phyloP scores from a whole-genome alignment of 2,113 vertebrate species.

The mouse (Mus musculus) region GRCm39 chr17:30269501-30270000 shows the following conservation, averaged over 20 bases:
- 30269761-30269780: slow-evolving; percentile 44
- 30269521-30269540: not conserved
- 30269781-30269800: slow-evolving; percentile 22
- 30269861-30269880: not conserved
- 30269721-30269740: not conserved
- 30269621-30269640: not conserved
- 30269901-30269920: not conserved
- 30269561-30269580: not conserved
- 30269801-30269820: not conserved
- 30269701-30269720: not conserved
- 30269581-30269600: slow-evolving; percentile 1
- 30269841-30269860: not conserved
- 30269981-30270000: too few species aligned
- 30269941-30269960: not conserved
- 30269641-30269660: slow-evolving; percentile 1
- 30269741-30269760: not conserved
- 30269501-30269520: not conserved
- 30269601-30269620: slow-evolving; percentile 35
- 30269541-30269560: not conserved
- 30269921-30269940: not conserved
- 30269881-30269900: not conserved
- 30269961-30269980: too few species aligned
- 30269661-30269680: not conserved
- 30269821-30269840: slow-evolving; percentile 19
- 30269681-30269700: not conserved